phyloP scores from a whole-genome alignment of 2,888 invertebrate genomes.

The Tinea pellionella region DNA sequence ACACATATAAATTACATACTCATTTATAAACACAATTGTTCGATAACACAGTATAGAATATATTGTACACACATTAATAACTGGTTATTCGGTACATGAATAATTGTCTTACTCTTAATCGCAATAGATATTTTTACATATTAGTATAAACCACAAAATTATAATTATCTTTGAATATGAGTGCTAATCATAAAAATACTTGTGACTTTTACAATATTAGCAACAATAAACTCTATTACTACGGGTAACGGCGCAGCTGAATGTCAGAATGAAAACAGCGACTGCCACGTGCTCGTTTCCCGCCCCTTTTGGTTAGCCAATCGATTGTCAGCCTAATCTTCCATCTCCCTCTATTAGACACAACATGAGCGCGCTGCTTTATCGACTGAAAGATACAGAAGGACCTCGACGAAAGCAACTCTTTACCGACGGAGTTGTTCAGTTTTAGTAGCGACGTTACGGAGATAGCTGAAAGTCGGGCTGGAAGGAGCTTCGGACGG shows the following conservation, averaged over 20 bases:
- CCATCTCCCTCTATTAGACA: slow-evolving; percentile 33
- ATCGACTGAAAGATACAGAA: slow-evolving; percentile 34
- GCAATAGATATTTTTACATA: no score
- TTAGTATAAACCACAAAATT: no score
- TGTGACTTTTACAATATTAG: slow-evolving; percentile 17
- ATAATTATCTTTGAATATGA: background rate
- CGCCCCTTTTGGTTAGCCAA: slow-evolving; percentile 59
- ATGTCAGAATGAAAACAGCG: background rate
- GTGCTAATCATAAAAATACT: slow-evolving; percentile 12
- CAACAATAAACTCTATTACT: slow-evolving; percentile 37
- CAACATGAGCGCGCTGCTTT: slow-evolving; percentile 35
- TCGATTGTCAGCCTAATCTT: slow-evolving; percentile 47
- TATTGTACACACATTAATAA: no score
- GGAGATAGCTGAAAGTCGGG: slow-evolving; percentile 1
- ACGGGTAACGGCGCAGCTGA: slow-evolving; percentile 18
- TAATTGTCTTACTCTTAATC: no score
- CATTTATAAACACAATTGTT: no score
- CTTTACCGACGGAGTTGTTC: slow-evolving; percentile 4
- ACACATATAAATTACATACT: background rate
- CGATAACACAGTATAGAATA: no score
- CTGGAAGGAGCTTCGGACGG: background rate
- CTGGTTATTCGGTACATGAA: no score
- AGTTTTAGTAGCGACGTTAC: background rate
- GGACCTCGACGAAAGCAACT: background rate
- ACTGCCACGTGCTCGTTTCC: slow-evolving; percentile 55